Conservation (phyloP, 2,888 invertebrate species). For the Agrypnus murinus region DNA sequence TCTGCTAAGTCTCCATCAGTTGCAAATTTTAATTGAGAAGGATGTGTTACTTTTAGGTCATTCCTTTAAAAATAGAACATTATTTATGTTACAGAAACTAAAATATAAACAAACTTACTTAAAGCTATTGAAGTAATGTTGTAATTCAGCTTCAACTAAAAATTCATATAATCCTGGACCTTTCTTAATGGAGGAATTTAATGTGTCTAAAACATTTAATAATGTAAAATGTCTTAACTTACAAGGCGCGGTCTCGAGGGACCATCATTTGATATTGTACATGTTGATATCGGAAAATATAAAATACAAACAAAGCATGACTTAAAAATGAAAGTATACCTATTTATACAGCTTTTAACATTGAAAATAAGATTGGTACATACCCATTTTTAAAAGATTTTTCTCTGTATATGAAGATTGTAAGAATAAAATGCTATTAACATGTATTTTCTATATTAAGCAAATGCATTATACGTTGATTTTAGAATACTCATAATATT, state of each 20-base stretch:
- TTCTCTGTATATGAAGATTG: too few species aligned
- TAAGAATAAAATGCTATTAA: slow-evolving; percentile 12
- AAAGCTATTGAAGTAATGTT: slow-evolving; percentile 90
- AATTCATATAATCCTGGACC: slow-evolving; percentile 89
- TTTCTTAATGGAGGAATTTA: slow-evolving; percentile 68
- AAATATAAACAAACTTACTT: slow-evolving; percentile 73
- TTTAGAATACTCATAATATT: slow-evolving; percentile 34
- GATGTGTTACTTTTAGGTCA: slow-evolving; percentile 91
- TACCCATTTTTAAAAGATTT: slow-evolving; percentile 11
- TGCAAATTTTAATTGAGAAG: slow-evolving; percentile 94
- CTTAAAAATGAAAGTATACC: not conserved
- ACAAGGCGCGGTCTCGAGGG: slow-evolving; percentile 36
- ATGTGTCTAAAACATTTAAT: slow-evolving; percentile 30
- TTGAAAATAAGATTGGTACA: too few species aligned
- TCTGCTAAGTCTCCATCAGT: slow-evolving; percentile 92
- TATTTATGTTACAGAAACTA: slow-evolving; percentile 24
- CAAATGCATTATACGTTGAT: slow-evolving; percentile 16
- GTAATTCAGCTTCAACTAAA: slow-evolving; percentile 94
- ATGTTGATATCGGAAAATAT: not conserved
- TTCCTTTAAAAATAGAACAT: slow-evolving; percentile 76
- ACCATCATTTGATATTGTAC: not conserved
- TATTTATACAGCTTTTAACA: too few species aligned
- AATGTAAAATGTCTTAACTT: not conserved
- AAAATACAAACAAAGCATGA: not conserved
- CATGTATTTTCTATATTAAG: not conserved